Evolutionary conservation across 2,113 vertebrate species (phyloP).

Genomic region (Phyllostomus discolor): DNA sequence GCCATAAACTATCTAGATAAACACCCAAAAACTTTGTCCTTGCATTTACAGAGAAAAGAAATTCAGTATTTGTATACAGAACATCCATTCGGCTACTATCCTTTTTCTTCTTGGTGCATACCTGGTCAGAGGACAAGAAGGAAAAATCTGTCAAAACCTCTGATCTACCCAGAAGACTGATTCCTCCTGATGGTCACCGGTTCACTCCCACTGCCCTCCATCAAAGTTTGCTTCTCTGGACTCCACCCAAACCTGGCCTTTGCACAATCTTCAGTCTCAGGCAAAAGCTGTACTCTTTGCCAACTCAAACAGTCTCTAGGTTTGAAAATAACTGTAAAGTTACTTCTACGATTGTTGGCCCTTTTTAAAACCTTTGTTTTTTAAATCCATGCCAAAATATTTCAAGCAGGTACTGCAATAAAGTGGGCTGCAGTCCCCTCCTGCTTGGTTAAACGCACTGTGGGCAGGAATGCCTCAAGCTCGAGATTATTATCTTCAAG

Average conservation of each 20-base stretch:
- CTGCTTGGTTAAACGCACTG: neutral
- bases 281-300: neutral
- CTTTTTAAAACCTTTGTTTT: slow-evolving; percentile 47
- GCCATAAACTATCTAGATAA: slow-evolving; percentile 52
- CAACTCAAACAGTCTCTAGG: slow-evolving; percentile 4
- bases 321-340: slow-evolving; percentile 39
- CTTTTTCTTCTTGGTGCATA: neutral
- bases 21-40: slow-evolving; percentile 48
- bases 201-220: neutral
- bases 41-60: slow-evolving; percentile 31
- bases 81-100: neutral
- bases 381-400: slow-evolving; percentile 52
- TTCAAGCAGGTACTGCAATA: slow-evolving; percentile 4
- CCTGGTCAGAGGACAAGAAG: neutral
- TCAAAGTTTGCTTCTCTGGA: neutral
- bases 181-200: neutral
- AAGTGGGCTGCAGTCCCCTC: slow-evolving; percentile 32
- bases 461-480: slow-evolving; percentile 5
- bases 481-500: neutral
- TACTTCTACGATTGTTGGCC: neutral
- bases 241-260: neutral
- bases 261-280: neutral
- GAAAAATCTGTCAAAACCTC: neutral
- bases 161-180: neutral
- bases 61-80: neutral